Evolutionary conservation across 2,888 invertebrate species (phyloP).

Genomic region (Schizotus pectinicornis): DNA sequence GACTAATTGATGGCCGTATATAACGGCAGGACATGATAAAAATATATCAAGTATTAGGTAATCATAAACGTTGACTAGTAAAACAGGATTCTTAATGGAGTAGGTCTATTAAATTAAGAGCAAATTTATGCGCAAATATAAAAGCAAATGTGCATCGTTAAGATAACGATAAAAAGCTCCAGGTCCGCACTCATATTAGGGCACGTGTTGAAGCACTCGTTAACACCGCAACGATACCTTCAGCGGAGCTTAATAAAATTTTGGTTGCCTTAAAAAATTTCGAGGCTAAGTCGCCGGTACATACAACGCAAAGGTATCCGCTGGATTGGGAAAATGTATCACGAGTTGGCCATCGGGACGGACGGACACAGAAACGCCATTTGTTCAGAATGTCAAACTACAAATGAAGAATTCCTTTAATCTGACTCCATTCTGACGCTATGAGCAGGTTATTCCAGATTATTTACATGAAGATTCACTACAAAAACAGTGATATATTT

Average conservation of each 20-base stretch:
- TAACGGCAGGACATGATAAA: neutral
- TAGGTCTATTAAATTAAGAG: slow-evolving; percentile 9
- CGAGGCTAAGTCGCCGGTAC: slow-evolving; percentile 21
- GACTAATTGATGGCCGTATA: slow-evolving; percentile 2
- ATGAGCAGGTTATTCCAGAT: slow-evolving; percentile 11
- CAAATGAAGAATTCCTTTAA: slow-evolving; percentile 14
- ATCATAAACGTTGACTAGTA: slow-evolving; percentile 8
- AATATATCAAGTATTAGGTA: slow-evolving; percentile 7
- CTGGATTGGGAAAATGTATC: slow-evolving; percentile 33
- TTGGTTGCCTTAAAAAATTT: too few species aligned
- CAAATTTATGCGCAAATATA: neutral
- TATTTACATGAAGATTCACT: neutral
- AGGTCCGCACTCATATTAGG: neutral
- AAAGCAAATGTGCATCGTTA: neutral
- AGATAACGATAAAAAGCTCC: neutral
- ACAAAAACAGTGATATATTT: too few species aligned
- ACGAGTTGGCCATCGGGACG: slow-evolving; percentile 2
- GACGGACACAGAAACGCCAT: slow-evolving; percentile 19
- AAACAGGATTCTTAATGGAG: slow-evolving; percentile 6
- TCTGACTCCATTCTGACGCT: slow-evolving; percentile 5
- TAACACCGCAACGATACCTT: neutral
- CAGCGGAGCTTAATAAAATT: neutral
- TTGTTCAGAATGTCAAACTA: slow-evolving; percentile 26
- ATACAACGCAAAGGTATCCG: slow-evolving; percentile 32
- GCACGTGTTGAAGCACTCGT: neutral